A percentile compares a stretch with the other conserved stretches of the same genome.
phyloP scores from a whole-genome alignment of 2,113 vertebrate species.

The Naja naja region DNA sequence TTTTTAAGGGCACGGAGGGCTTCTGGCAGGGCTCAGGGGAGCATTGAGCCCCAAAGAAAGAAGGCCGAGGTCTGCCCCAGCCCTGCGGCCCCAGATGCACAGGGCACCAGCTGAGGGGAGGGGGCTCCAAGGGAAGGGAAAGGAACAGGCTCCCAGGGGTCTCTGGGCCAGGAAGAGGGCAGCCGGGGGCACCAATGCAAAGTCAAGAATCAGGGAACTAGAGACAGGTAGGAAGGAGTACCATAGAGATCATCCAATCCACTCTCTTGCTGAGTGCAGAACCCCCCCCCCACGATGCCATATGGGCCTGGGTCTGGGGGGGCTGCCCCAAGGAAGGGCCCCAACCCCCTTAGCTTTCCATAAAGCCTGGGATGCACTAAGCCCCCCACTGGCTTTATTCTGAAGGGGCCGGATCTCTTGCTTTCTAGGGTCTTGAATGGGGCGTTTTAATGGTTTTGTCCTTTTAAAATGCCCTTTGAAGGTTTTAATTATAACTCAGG shows the following conservation, averaged over 20 bases:
- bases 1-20: too few relatives aligned
- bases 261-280: neutral
- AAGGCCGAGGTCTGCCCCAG: neutral
- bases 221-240: too few relatives aligned
- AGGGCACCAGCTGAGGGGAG: neutral
- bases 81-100: too few relatives aligned
- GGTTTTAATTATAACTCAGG: neutral
- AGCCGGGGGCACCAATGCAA: neutral
- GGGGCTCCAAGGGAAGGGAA: neutral
- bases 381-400: too few relatives aligned
- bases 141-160: neutral
- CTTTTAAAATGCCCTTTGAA: neutral
- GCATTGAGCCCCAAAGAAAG: neutral
- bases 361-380: too few relatives aligned
- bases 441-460: neutral
- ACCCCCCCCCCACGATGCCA: too few relatives aligned
- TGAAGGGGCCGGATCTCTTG: too few relatives aligned
- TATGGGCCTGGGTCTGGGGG: too few relatives aligned
- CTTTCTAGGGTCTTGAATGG: rapidly evolving
- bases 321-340: too few relatives aligned
- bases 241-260: too few relatives aligned
- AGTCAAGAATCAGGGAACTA: too few relatives aligned
- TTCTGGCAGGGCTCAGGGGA: neutral
- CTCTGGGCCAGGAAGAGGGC: neutral
- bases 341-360: too few relatives aligned